A percentile compares a stretch with the other conserved stretches of the same genome.
Conservation (phyloP, 2,888 invertebrate species). For the Campoplex capitator region DNA sequence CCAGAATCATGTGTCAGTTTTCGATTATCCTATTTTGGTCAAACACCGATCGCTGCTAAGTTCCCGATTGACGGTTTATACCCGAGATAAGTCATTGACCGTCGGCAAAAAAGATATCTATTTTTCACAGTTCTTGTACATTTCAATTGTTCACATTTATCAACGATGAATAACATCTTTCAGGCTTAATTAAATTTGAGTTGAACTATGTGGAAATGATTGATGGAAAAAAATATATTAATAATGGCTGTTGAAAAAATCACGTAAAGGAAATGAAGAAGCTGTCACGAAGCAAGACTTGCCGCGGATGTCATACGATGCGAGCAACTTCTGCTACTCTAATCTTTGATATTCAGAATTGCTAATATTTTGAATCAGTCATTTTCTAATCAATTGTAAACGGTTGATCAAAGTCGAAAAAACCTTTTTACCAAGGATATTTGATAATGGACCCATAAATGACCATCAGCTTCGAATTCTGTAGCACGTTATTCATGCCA, state of each 20-base stretch:
- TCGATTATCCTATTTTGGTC: neutral
- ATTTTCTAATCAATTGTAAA: neutral
- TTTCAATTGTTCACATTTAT: too few species aligned
- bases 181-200: too few species aligned
- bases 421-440: neutral
- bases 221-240: too few species aligned
- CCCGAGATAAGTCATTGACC: neutral
- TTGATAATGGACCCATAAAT: slow-evolving; percentile 5
- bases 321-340: too few species aligned
- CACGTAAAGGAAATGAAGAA: neutral
- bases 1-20: neutral
- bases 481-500: slow-evolving; percentile 3
- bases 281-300: too few species aligned
- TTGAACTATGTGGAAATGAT: too few species aligned
- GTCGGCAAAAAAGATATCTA: neutral
- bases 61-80: slow-evolving; percentile 3
- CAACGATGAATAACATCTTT: too few species aligned
- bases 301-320: too few species aligned
- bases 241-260: neutral
- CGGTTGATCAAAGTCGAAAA: neutral
- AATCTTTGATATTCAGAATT: neutral
- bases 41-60: slow-evolving; percentile 28
- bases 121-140: too few species aligned
- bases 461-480: slow-evolving; percentile 11
- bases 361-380: too few species aligned